Conservation (phyloP, 2,797 vertebrate genomes). For the Mormyrops boulengeri region DNA sequence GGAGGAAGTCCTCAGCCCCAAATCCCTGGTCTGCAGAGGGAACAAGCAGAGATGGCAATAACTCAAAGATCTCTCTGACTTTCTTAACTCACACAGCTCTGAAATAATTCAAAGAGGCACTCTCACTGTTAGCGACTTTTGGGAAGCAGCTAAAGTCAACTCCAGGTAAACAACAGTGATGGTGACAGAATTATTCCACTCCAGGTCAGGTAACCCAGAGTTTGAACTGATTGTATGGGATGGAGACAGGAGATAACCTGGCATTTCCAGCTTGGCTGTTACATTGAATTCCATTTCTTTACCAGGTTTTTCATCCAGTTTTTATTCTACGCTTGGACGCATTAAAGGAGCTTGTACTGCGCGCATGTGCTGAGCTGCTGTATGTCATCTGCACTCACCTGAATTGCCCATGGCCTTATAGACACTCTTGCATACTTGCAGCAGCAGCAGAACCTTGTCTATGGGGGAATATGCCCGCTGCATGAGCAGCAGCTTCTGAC, state of each 20-base stretch:
- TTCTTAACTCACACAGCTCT: not conserved
- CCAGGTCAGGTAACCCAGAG: not conserved
- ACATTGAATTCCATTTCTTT: not conserved
- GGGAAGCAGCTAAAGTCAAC: not conserved
- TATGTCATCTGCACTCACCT: slow-evolving; percentile 48
- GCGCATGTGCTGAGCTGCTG: not conserved
- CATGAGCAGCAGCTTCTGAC: slow-evolving; percentile 70
- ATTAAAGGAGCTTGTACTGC: not conserved
- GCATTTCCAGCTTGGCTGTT: not conserved
- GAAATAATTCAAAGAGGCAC: not conserved
- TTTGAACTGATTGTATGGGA: not conserved
- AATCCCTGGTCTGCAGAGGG: slow-evolving; percentile 63
- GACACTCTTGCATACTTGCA: slow-evolving; percentile 80
- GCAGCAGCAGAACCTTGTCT: slow-evolving; percentile 75
- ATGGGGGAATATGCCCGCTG: slow-evolving; percentile 73
- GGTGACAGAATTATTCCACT: not conserved
- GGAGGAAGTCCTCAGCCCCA: slow-evolving; percentile 78
- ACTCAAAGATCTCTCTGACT: not conserved
- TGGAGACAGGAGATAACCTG: not conserved
- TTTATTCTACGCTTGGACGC: not conserved
- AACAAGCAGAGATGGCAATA: not conserved
- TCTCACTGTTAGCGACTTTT: not conserved
- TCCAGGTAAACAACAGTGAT: not conserved
- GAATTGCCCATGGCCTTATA: slow-evolving; percentile 64
- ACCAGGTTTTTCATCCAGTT: not conserved